Conservation (phyloP, 2,797 vertebrate genomes). For the Karalla daura region DNA sequence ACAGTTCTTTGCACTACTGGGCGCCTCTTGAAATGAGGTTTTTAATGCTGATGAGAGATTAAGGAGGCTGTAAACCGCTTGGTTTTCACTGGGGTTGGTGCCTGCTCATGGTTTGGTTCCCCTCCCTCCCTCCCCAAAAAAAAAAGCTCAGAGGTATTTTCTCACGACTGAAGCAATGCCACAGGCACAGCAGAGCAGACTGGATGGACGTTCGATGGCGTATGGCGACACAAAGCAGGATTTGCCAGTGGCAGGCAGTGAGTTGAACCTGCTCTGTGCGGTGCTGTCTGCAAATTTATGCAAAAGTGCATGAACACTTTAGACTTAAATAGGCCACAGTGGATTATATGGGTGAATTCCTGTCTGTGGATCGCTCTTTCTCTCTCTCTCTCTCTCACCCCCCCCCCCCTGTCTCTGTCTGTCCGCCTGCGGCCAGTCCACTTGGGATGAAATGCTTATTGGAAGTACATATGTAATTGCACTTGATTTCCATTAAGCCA, state of each 20-base stretch:
- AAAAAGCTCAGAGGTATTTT: conserved; percentile 67
- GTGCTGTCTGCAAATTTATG: conserved; percentile 41
- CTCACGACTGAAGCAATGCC: conserved; percentile 44
- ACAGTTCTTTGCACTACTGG: conserved; percentile 20
- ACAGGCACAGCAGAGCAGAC: conserved; percentile 30
- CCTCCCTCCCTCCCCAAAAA: conserved; percentile 38
- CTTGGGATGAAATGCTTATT: conserved; percentile 16
- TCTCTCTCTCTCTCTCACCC: too few species aligned
- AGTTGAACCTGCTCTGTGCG: conserved; percentile 22
- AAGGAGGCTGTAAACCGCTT: conserved; percentile 50
- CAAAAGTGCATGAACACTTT: conserved; percentile 54
- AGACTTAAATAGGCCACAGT: conserved; percentile 51
- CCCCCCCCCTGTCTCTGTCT: too few species aligned
- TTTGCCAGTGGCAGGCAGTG: conserved; percentile 43
- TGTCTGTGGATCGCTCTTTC: conserved; percentile 32
- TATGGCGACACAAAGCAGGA: conserved; percentile 33
- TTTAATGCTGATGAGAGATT: conserved; percentile 65
- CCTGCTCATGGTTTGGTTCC: conserved; percentile 37
- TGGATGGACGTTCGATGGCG: conserved; percentile 38
- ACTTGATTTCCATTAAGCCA: conserved; percentile 13
- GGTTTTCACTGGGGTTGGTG: conserved; percentile 28
- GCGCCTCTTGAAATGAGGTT: conserved; percentile 47
- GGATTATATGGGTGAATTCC: conserved; percentile 48
- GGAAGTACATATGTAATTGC: conserved; percentile 1
- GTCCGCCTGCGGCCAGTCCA: conserved; percentile 16